phyloP scores from a whole-genome alignment of 2,888 invertebrate genomes.

The Ceramica pisi region DNA sequence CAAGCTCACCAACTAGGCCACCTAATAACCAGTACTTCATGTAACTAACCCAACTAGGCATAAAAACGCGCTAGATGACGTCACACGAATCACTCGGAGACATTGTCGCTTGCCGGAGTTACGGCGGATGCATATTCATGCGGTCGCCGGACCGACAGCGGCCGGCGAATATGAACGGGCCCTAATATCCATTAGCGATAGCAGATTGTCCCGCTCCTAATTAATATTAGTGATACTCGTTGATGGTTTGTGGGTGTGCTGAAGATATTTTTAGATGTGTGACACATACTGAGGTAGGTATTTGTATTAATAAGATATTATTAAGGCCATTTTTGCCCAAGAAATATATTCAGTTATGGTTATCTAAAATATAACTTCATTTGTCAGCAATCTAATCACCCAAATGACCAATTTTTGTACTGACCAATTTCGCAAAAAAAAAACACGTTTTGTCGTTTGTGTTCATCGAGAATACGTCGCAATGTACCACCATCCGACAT shows the following conservation, averaged over 20 bases:
- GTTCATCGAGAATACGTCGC: too few relatives aligned
- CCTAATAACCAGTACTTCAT: slow-evolving; percentile 22
- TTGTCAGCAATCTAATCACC: too few relatives aligned
- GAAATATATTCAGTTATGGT: too few relatives aligned
- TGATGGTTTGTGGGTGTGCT: slow-evolving; percentile 23
- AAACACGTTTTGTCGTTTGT: too few relatives aligned
- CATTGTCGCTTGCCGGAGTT: slow-evolving; percentile 30
- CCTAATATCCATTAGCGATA: slow-evolving; percentile 60
- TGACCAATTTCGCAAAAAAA: too few relatives aligned
- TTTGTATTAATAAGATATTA: too few relatives aligned
- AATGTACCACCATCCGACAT: too few relatives aligned
- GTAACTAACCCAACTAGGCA: slow-evolving; percentile 15
- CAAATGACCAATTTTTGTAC: too few relatives aligned
- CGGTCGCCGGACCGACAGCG: background rate
- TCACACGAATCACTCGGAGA: slow-evolving; percentile 40
- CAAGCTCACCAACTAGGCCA: slow-evolving; percentile 29
- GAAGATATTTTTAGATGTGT: background rate
- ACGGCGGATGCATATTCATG: slow-evolving; percentile 63
- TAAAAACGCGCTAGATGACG: slow-evolving; percentile 24
- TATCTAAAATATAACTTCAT: too few relatives aligned
- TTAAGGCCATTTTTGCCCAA: too few relatives aligned
- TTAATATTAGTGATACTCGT: slow-evolving; percentile 48
- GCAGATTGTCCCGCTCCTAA: slow-evolving; percentile 49
- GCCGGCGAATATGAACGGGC: slow-evolving; percentile 43
- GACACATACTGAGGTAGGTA: too few relatives aligned